A percentile compares a stretch with the other conserved stretches of the same genome.
phyloP scores from a whole-genome alignment of 2,797 vertebrate genomes.

The Parotocinclus haroldoi region DNA sequence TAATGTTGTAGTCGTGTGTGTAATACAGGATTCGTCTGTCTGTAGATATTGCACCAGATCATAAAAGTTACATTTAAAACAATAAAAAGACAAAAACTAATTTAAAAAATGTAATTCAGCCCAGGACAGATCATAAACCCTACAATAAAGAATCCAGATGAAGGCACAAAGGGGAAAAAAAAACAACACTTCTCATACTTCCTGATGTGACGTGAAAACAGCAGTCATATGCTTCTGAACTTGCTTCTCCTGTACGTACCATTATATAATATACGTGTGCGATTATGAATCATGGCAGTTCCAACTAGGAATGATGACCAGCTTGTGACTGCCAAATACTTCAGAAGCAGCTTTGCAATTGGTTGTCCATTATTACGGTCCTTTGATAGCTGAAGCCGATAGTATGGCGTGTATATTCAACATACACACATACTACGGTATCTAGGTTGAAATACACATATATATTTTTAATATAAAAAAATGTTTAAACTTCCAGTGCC shows the following conservation, averaged over 20 bases:
- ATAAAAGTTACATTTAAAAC: constrained; percentile 31
- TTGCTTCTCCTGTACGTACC: not conserved
- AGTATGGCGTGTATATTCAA: constrained; percentile 40
- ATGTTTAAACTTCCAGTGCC: constrained; percentile 22
- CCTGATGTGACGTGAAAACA: constrained; percentile 1
- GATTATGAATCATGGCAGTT: constrained; percentile 26
- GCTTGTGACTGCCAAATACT: constrained; percentile 5
- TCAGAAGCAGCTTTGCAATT: constrained; percentile 13
- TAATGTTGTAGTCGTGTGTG: constrained; percentile 23
- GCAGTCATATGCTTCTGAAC: not conserved
- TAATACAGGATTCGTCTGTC: constrained; percentile 36
- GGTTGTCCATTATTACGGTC: not conserved
- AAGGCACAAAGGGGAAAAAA: constrained; percentile 42
- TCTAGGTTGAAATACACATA: constrained; percentile 24
- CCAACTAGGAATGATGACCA: constrained; percentile 3
- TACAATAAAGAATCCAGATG: constrained; percentile 60
- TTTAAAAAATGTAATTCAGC: constrained; percentile 12
- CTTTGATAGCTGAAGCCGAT: constrained; percentile 2
- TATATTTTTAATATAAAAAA: constrained; percentile 38
- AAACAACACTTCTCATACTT: constrained; percentile 17
- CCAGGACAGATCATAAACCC: not conserved
- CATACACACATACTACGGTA: constrained; percentile 37
- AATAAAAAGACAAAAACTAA: constrained; percentile 19
- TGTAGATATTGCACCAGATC: constrained; percentile 50
- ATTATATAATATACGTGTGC: constrained; percentile 15